Conservation (phyloP, 37 sponge, comb jelly and placozoan species). For the Mnemiopsis leidyi region DNA sequence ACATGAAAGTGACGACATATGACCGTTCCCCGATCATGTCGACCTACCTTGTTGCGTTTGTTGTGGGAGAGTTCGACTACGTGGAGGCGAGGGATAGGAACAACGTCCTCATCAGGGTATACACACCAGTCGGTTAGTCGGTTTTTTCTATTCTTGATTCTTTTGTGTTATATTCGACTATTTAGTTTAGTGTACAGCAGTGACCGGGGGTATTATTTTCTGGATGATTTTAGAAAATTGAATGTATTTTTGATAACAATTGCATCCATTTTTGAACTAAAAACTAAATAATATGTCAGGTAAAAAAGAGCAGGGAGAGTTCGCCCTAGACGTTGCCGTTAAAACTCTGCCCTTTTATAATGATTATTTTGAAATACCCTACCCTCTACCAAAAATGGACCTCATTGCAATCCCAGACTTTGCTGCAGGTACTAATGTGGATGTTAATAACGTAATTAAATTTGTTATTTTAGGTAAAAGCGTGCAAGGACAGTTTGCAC, state of each 20-base stretch:
- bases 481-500: constrained; percentile 42
- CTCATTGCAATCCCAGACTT: constrained; percentile 94
- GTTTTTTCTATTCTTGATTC: background rate
- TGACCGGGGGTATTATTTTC: too few species aligned
- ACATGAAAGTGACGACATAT: constrained; percentile 72
- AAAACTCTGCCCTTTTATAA: constrained; percentile 93
- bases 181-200: too few species aligned
- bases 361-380: constrained; percentile 81
- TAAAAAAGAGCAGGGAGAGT: constrained; percentile 86
- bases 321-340: constrained; percentile 83
- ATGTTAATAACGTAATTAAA: too few species aligned
- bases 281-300: constrained; percentile 33
- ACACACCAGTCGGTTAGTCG: constrained; percentile 76
- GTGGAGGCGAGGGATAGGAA: constrained; percentile 76
- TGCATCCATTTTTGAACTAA: too few species aligned
- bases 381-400: constrained; percentile 93
- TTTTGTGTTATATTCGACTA: too few species aligned
- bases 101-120: constrained; percentile 85
- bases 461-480: constrained; percentile 33
- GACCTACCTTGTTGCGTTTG: constrained; percentile 87
- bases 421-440: constrained; percentile 84
- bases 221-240: too few species aligned
- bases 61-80: constrained; percentile 96
- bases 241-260: too few species aligned
- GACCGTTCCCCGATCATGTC: constrained; percentile 87